Percentiles rank a stretch among this genome's conserved stretches.
Conservation (phyloP, 2,888 invertebrate species). For the Helobdella robusta region DNA sequence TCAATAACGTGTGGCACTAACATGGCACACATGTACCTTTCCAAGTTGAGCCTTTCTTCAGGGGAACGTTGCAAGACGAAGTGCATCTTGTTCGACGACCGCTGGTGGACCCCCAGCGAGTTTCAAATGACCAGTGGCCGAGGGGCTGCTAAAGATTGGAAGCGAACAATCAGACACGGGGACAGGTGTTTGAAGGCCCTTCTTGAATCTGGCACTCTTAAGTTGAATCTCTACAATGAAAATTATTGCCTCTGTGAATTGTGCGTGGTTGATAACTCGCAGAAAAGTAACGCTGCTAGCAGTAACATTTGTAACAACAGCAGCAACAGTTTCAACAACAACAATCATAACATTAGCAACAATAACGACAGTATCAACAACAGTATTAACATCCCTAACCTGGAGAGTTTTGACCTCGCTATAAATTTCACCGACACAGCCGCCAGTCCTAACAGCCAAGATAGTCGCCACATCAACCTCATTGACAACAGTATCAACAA, state of each 20-base stretch:
- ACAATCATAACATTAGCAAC: no score
- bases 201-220: constrained; percentile 22
- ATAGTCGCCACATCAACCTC: no score
- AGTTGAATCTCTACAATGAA: background rate
- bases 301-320: no score
- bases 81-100: constrained; percentile 22
- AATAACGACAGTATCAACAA: no score
- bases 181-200: constrained; percentile 25
- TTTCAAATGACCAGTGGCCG: constrained; percentile 26
- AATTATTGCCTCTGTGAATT: constrained; percentile 17
- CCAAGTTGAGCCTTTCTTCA: constrained; percentile 10
- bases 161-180: constrained; percentile 25
- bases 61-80: constrained; percentile 23
- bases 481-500: no score
- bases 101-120: constrained; percentile 27
- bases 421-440: no score
- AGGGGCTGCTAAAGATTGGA: constrained; percentile 28
- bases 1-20: constrained; percentile 20
- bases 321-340: background rate
- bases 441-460: no score
- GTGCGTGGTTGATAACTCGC: no score
- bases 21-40: constrained; percentile 22
- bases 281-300: no score
- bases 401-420: no score
- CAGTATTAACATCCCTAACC: no score